Percentiles rank a stretch among this genome's conserved stretches.
Conservation (phyloP, 2,797 vertebrate genomes). For the Spondyliosoma cantharus region DNA sequence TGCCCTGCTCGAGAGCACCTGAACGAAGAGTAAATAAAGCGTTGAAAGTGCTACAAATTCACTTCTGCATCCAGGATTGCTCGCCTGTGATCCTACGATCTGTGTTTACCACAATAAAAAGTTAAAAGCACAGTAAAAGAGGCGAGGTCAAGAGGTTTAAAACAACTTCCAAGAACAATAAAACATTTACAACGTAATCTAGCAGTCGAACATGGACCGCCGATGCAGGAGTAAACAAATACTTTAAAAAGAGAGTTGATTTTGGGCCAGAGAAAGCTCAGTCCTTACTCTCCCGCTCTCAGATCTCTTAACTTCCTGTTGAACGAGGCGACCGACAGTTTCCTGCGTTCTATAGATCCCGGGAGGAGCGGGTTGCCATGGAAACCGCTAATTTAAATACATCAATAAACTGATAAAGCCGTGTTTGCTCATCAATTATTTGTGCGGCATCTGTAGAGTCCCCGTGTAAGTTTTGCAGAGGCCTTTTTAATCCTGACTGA, state of each 20-base stretch:
- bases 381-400: constrained; percentile 67
- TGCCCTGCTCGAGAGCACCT: constrained; percentile 26
- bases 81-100: background rate
- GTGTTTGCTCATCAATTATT: constrained; percentile 78
- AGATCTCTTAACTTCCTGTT: background rate
- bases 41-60: background rate
- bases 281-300: background rate
- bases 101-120: background rate
- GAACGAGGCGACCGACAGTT: constrained; percentile 21
- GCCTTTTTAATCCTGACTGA: constrained; percentile 54
- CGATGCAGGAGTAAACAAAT: too few relatives aligned
- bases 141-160: background rate
- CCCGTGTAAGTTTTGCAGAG: constrained; percentile 58
- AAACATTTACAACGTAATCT: too few relatives aligned
- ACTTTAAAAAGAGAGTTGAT: background rate
- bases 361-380: constrained; percentile 42
- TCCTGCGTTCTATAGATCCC: constrained; percentile 45
- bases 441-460: constrained; percentile 70
- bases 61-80: background rate
- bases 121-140: constrained; percentile 10
- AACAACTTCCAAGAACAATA: too few relatives aligned
- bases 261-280: background rate
- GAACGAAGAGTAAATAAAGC: background rate
- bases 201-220: too few relatives aligned
- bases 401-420: constrained; percentile 65